phyloP scores from a whole-genome alignment of 2,797 vertebrate species.

The Trachops cirrhosus region DNA sequence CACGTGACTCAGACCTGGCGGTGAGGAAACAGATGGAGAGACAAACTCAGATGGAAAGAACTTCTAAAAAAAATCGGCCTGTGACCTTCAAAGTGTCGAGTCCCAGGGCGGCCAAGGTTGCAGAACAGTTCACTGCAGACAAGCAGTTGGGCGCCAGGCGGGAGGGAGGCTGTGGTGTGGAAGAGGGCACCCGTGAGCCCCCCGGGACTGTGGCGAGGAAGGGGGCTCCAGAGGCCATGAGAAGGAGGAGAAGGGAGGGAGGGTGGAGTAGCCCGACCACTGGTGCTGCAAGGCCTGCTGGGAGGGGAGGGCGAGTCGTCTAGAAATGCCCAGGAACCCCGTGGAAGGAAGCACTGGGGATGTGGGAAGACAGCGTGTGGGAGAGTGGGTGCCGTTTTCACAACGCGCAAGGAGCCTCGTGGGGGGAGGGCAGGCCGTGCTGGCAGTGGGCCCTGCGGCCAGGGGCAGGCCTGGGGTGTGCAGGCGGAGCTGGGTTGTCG shows the following conservation, averaged over 20 bases:
- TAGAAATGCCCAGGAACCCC: not conserved
- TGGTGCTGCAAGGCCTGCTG: not conserved
- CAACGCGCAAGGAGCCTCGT: not conserved
- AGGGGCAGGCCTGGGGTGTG: not conserved
- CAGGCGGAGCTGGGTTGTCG: too few relatives aligned
- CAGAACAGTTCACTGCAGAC: not conserved
- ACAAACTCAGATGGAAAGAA: not conserved
- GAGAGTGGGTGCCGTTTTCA: not conserved
- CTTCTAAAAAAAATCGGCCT: not conserved
- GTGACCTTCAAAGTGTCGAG: not conserved
- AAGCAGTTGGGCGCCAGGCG: fast-evolving
- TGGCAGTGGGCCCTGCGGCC: not conserved
- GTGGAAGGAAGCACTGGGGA: not conserved
- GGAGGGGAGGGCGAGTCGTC: not conserved
- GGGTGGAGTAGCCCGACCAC: not conserved
- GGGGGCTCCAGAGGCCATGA: not conserved
- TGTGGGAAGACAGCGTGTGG: not conserved
- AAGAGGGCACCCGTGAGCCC: not conserved
- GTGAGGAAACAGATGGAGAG: not conserved
- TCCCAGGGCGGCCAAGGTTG: not conserved
- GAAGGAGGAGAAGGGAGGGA: not conserved
- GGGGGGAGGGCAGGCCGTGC: not conserved
- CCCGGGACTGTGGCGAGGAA: not conserved
- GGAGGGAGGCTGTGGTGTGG: not conserved
- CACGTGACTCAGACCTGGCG: fast-evolving